These are phyloP conservation scores for Pristionchus fissidentatus DNA, from an alignment of 2,888 invertebrate genomes.

Conservation along the genomic window DNA sequence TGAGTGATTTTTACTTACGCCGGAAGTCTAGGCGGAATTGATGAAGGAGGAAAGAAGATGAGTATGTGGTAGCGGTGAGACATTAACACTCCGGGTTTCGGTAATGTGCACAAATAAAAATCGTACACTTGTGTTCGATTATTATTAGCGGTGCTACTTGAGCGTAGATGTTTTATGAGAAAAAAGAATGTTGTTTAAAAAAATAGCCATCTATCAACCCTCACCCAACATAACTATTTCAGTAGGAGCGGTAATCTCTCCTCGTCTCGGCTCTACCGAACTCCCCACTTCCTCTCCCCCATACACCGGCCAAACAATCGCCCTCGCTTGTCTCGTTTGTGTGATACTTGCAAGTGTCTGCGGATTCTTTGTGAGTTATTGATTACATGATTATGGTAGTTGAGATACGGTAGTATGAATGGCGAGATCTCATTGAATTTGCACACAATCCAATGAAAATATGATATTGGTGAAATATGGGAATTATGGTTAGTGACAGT, in stretches of 20 bases:
- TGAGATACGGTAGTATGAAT: neutral
- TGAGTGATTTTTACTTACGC: conserved; percentile 20
- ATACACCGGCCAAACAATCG: conserved; percentile 49
- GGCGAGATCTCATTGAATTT: too few relatives aligned
- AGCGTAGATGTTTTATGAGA: too few relatives aligned
- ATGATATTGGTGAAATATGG: neutral
- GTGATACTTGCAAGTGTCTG: conserved; percentile 62
- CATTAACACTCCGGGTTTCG: too few relatives aligned
- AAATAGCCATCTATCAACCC: too few relatives aligned
- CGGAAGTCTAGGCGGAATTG: neutral
- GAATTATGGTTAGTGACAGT: neutral
- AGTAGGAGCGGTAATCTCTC: conserved; percentile 30
- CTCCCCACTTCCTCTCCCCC: conserved; percentile 34
- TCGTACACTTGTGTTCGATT: too few relatives aligned
- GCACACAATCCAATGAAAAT: too few relatives aligned
- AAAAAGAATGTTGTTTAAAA: too few relatives aligned
- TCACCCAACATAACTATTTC: too few relatives aligned
- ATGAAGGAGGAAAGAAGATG: neutral
- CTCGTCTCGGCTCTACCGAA: conserved; percentile 10
- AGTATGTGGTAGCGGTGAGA: neutral
- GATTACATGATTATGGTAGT: neutral
- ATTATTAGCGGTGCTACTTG: too few relatives aligned
- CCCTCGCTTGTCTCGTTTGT: conserved; percentile 62
- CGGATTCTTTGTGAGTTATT: conserved; percentile 65
- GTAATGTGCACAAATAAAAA: too few relatives aligned